These are phyloP conservation scores for Hirtodrosophila cameraria DNA, from an alignment of 2,888 invertebrate genomes.

Conservation along the genomic window DNA sequence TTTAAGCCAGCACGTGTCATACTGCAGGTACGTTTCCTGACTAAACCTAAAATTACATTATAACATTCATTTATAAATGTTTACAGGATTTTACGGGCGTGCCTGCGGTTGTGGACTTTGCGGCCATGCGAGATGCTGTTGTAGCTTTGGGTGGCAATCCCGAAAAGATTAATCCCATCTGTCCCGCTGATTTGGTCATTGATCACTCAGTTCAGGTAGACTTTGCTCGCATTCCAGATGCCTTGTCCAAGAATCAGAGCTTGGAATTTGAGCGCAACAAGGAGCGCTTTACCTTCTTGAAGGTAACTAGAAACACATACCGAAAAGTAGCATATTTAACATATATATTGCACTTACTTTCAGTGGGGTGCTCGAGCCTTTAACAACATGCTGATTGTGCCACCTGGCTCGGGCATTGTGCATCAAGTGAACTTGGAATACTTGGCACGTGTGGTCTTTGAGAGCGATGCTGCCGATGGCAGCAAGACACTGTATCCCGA, in stretches of 20 bases:
- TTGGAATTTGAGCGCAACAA: slow-evolving; percentile 97
- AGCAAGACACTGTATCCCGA: slow-evolving; percentile 90
- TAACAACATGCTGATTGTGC: slow-evolving; percentile 97
- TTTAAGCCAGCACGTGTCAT: slow-evolving; percentile 98
- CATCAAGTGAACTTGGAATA: slow-evolving; percentile 99
- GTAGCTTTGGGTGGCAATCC: slow-evolving; percentile 93
- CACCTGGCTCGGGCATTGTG: slow-evolving; percentile 98
- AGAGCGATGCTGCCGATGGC: slow-evolving; percentile 84
- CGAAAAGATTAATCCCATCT: slow-evolving; percentile 97
- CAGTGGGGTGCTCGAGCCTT: slow-evolving; percentile 99
- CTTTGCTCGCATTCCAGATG: slow-evolving; percentile 93
- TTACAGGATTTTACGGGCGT: slow-evolving; percentile 96
- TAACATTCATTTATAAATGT: background rate
- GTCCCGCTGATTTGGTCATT: slow-evolving; percentile 98
- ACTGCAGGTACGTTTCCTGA: slow-evolving; percentile 88
- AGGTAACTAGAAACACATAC: slow-evolving; percentile 86
- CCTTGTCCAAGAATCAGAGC: slow-evolving; percentile 95
- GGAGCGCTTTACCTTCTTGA: slow-evolving; percentile 97
- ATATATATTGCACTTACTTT: background rate
- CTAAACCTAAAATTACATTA: background rate
- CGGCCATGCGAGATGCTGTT: slow-evolving; percentile 99
- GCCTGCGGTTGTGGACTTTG: slow-evolving; percentile 99
- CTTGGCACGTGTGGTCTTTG: slow-evolving; percentile 95
- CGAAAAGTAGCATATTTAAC: too few relatives aligned
- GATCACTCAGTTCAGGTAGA: slow-evolving; percentile 99